A percentile compares a stretch with the other conserved stretches of the same genome.
Conservation (phyloP, 2,888 invertebrate species). For the Sinelater perroti region DNA sequence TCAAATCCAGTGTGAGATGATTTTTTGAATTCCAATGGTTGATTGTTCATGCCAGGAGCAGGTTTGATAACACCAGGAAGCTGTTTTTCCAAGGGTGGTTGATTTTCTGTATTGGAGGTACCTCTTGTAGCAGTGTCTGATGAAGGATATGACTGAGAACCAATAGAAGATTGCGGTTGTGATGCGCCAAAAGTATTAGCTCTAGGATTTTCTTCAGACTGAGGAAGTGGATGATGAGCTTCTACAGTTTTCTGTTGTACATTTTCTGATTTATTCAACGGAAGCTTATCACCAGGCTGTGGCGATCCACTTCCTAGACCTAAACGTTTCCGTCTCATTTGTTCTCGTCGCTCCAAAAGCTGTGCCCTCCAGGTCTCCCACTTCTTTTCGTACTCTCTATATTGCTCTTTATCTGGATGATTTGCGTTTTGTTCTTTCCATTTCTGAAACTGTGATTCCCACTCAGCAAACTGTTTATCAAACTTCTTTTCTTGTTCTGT, state of each 20-base stretch:
- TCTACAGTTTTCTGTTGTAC: neutral
- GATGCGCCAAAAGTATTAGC: neutral
- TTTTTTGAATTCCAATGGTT: conserved; percentile 51
- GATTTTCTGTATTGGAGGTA: too few species aligned
- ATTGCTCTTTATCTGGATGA: conserved; percentile 89
- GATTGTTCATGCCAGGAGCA: conserved; percentile 53
- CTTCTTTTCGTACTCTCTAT: conserved; percentile 85
- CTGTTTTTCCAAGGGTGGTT: neutral
- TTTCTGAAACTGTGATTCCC: conserved; percentile 91
- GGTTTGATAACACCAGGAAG: conserved; percentile 39
- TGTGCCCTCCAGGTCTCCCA: conserved; percentile 87
- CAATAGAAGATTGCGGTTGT: conserved; percentile 36
- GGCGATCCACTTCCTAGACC: conserved; percentile 45
- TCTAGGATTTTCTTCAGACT: neutral
- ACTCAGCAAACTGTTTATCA: conserved; percentile 87
- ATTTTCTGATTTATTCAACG: conserved; percentile 1
- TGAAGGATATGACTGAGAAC: conserved; percentile 1
- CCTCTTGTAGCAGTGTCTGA: neutral
- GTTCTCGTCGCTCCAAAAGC: conserved; percentile 79
- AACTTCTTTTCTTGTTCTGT: conserved; percentile 83
- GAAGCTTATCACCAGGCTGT: conserved; percentile 22
- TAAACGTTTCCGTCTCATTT: conserved; percentile 76
- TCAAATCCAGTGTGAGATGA: conserved; percentile 11
- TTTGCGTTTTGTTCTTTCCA: conserved; percentile 92
- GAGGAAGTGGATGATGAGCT: neutral